A percentile compares a stretch with the other conserved stretches of the same genome.
phyloP scores from a whole-genome alignment of 2,113 vertebrate genomes.

The Menura novaehollandiae region DNA sequence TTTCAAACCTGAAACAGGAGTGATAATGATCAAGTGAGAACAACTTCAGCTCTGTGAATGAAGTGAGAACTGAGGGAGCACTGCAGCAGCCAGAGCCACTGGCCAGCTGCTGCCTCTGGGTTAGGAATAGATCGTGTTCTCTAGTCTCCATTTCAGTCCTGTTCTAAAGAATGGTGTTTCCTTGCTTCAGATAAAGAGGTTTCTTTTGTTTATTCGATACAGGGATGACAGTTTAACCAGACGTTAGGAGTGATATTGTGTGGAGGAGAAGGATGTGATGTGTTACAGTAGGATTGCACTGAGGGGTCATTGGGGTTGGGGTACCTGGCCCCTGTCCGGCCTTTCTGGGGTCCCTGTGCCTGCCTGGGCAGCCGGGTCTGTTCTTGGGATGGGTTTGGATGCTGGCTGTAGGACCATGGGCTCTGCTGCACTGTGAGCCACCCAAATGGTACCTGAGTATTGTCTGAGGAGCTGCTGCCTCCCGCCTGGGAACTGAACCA shows the following conservation, averaged over 20 bases:
- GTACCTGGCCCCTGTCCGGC: background rate
- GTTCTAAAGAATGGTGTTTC: background rate
- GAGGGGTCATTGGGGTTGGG: background rate
- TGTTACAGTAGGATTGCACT: background rate
- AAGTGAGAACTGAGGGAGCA: background rate
- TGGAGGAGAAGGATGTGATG: background rate
- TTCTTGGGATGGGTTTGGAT: accelerated
- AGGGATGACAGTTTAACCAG: background rate
- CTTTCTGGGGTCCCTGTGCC: background rate
- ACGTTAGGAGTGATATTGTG: accelerated
- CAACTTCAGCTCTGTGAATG: background rate
- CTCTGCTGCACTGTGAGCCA: background rate
- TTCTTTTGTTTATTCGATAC: background rate
- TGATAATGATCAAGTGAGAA: constrained; percentile 27
- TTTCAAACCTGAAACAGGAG: constrained; percentile 11
- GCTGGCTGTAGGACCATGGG: background rate
- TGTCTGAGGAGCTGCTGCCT: background rate
- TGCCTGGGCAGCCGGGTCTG: background rate
- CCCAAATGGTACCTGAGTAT: background rate
- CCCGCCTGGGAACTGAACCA: background rate
- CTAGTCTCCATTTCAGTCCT: background rate
- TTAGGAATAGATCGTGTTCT: background rate
- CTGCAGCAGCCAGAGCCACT: background rate
- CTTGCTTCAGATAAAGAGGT: background rate
- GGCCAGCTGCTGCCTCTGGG: background rate